Percentiles rank a stretch among this genome's conserved stretches.
These are phyloP conservation scores for Neosalanx taihuensis DNA, from an alignment of 2,797 vertebrate species.

Conservation along the genomic window DNA sequence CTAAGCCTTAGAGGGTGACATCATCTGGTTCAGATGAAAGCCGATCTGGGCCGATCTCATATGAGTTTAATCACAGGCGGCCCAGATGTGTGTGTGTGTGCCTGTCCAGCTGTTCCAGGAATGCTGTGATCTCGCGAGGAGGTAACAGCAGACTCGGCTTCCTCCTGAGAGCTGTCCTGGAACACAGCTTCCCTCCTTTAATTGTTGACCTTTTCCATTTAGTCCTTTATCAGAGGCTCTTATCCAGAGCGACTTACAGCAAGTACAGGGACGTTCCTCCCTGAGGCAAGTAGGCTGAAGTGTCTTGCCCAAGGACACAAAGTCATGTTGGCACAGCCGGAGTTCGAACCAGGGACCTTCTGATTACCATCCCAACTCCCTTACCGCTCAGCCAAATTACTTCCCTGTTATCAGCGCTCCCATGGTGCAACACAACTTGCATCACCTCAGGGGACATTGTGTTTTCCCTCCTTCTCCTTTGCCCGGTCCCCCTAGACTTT, in stretches of 20 bases:
- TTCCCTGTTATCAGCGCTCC: background rate
- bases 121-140: constrained; percentile 19
- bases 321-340: no score
- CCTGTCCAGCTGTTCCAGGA: constrained; percentile 46
- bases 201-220: no score
- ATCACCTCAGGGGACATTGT: constrained; percentile 3
- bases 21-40: background rate
- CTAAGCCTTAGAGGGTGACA: background rate
- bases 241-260: no score
- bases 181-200: background rate
- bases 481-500: background rate
- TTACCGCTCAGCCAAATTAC: no score
- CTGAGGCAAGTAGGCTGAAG: no score
- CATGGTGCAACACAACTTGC: background rate
- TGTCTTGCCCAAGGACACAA: no score
- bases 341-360: no score
- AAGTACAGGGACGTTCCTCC: no score
- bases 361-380: no score
- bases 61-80: constrained; percentile 7
- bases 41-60: background rate
- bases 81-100: background rate
- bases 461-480: background rate
- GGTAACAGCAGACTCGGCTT: background rate
- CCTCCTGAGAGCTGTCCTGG: background rate
- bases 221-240: no score